These are phyloP conservation scores for Peromyscus nudipes DNA, from an alignment of 2,797 vertebrate species.

Conservation along the genomic window DNA sequence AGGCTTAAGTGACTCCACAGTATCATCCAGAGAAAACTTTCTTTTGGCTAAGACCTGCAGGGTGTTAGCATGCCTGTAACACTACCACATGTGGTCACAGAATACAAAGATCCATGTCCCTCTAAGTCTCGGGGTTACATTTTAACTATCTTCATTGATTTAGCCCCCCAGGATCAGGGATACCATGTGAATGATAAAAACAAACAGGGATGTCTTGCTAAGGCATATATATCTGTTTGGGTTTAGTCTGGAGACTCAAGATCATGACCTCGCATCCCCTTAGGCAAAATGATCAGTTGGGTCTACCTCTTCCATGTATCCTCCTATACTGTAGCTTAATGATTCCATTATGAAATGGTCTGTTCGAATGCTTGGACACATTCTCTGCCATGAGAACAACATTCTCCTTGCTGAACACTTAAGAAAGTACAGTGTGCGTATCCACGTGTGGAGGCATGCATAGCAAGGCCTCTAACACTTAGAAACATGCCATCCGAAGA, in stretches of 20 bases:
- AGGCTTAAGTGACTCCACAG: fast-evolving
- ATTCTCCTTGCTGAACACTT: background rate
- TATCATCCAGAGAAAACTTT: background rate
- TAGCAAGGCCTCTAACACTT: background rate
- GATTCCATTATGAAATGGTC: background rate
- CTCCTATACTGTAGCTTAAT: background rate
- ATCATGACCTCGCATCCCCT: background rate
- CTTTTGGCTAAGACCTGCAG: background rate
- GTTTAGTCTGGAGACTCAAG: background rate
- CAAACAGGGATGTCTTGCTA: background rate
- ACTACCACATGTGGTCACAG: background rate
- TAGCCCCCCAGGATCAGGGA: background rate
- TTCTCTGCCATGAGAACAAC: background rate
- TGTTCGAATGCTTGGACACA: background rate
- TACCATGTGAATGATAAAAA: background rate
- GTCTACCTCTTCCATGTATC: too few species aligned
- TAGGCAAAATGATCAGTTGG: fast-evolving
- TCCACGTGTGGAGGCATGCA: fast-evolving
- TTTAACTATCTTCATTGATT: background rate
- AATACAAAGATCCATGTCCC: background rate
- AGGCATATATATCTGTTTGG: background rate
- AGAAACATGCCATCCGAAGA: background rate
- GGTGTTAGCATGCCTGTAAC: background rate
- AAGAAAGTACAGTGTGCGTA: background rate
- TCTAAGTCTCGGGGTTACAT: background rate